phyloP scores from a whole-genome alignment of 2,888 invertebrate species.

The Drosophila mimica region DNA sequence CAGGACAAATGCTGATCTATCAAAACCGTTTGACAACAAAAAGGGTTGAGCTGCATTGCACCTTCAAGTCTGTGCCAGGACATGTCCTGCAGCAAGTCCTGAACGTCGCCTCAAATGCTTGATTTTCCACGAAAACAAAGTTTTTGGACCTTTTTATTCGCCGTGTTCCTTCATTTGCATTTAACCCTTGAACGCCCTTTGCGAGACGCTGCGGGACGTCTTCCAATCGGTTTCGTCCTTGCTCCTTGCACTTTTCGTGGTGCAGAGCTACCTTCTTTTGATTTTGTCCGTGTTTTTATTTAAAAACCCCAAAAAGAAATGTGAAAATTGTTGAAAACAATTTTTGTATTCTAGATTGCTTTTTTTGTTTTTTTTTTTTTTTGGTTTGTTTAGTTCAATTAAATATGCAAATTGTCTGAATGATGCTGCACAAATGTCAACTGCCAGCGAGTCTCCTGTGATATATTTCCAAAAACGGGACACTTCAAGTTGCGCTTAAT shows the following conservation, averaged over 20 bases:
- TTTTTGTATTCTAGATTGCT: slow-evolving; percentile 16
- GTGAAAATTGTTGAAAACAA: slow-evolving; percentile 53
- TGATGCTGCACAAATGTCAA: slow-evolving; percentile 77
- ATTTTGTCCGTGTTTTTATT: slow-evolving; percentile 51
- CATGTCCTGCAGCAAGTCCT: slow-evolving; percentile 49
- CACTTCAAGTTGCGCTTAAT: slow-evolving; percentile 70
- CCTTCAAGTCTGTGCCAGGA: slow-evolving; percentile 2
- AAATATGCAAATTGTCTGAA: slow-evolving; percentile 72
- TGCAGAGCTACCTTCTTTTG: slow-evolving; percentile 1
- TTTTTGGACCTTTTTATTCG: slow-evolving; percentile 21
- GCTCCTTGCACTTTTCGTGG: slow-evolving; percentile 14
- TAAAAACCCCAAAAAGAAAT: slow-evolving; percentile 27
- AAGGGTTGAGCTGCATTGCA: slow-evolving; percentile 37
- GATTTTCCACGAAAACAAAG: slow-evolving; percentile 36
- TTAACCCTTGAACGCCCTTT: slow-evolving; percentile 58
- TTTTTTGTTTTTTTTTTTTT: neutral
- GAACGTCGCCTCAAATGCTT: slow-evolving; percentile 20
- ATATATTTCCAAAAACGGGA: slow-evolving; percentile 47
- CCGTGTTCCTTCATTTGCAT: slow-evolving; percentile 62
- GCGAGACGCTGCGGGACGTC: slow-evolving; percentile 57
- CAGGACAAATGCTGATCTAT: slow-evolving; percentile 60
- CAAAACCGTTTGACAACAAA: slow-evolving; percentile 57
- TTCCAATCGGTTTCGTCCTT: slow-evolving; percentile 20
- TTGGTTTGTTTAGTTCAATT: slow-evolving; percentile 56
- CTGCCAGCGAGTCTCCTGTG: slow-evolving; percentile 40